Evolutionary conservation across 64 coral and sea anemone species (phyloP), one percentile per base, ranked within the genome.

Genomic region (Actinia equina): DNA sequence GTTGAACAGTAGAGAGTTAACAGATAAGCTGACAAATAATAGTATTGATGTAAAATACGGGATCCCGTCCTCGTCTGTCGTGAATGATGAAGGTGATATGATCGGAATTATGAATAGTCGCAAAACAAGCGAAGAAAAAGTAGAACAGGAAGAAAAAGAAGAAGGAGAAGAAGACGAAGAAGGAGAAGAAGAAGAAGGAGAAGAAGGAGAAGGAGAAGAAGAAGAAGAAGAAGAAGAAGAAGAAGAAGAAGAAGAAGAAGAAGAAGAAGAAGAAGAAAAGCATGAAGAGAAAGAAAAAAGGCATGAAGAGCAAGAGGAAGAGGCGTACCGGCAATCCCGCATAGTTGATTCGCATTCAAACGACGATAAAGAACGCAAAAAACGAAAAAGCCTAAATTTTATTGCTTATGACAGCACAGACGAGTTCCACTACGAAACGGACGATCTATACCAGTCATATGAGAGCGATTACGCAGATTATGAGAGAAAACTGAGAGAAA

Each of bases 391-490:
- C 43, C 0, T 27, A 37, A 85, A 60, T 7, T 85, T 41, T 61
- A 58, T 85, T 85, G 15, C 52, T 3, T 85, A 85, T 42, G 56
- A 85, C 10, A 85, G 83, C 20, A n/a, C n/a, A 42, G 56, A 85
- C 17, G 83, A 85, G 25, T 17, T 23, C 23, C 19, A 77, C 7
- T 53, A 91, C n/a, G 37, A 91, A 41, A 86, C 59, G 3, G 77
- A 27, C 6, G 78, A 83, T 44, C 17, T 59, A 37, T n/a, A 49
- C 17, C 16, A 83, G 7, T 84, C 58, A 52, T 3, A 51, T 26
- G 51, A 82, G 6, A 44, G 85, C 19, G 27, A 83, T 9, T 61
- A n/a, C 74, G 43, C 37, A 17, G 77, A 87, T 13, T 83, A n/a
- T 25, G 90, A 69, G 19, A 87, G 78, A 15, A 59, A 83, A 46